phyloP scores from a whole-genome alignment of 64 coral and sea anemone species.

The Hydrozoanthus tunicans region DNA sequence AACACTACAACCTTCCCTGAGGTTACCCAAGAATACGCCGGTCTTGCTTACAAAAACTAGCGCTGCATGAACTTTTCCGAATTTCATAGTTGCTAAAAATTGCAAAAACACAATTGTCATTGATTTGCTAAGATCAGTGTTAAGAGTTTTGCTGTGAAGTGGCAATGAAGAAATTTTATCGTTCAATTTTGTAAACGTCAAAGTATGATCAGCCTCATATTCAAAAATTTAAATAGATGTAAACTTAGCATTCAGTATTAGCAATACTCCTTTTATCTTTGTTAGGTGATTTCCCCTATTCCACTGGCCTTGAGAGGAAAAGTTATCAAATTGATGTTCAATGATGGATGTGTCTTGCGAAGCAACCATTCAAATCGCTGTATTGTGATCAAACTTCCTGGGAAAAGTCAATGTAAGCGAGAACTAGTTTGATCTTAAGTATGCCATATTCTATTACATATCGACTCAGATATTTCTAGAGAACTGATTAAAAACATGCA shows the following conservation, averaged over 20 bases:
- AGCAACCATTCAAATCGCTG: neutral
- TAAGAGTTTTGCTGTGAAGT: too few species aligned
- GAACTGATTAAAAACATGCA: too few species aligned
- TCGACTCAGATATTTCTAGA: neutral
- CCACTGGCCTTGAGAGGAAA: neutral
- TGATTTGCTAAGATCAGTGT: too few species aligned
- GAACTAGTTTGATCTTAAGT: neutral
- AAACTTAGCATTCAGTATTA: neutral
- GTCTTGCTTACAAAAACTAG: too few species aligned
- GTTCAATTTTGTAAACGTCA: too few species aligned
- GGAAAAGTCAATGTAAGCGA: neutral
- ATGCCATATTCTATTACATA: neutral
- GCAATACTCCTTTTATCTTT: neutral
- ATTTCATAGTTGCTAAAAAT: too few species aligned
- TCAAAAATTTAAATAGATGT: neutral
- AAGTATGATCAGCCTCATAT: too few species aligned
- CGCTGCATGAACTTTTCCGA: too few species aligned
- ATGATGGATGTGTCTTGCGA: neutral
- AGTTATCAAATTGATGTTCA: neutral
- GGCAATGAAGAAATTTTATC: too few species aligned
- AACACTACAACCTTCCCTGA: too few species aligned
- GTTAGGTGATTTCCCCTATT: neutral
- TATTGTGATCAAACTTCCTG: conserved; percentile 2
- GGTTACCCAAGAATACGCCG: too few species aligned
- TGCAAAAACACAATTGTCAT: too few species aligned